Base-by-base conservation (phyloP, 23 tunicate genomes). In the Halocynthia aurantium region DNA sequence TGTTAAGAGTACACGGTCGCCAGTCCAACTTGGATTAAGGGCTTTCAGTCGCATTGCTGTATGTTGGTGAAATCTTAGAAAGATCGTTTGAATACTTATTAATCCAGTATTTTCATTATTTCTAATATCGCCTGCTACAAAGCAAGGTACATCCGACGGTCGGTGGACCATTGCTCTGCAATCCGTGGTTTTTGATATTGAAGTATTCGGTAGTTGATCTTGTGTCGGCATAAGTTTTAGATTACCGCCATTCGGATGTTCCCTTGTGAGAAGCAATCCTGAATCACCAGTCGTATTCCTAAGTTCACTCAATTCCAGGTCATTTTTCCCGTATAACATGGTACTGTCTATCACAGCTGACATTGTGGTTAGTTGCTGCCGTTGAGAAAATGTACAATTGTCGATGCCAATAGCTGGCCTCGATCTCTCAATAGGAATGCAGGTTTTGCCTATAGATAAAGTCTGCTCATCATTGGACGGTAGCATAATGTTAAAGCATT, bases 31-130 rank as follows among this genome's bases (percentile, higher is more conserved):
- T 5, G 87, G 87, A 74, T 93, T 93, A 13, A 81, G 58, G 19
- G 51, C 22, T 10, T 79, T 68, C 9, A 93, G 68, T 54, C 55
- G 80, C 31, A 62, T 93, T 13, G 76, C 88, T 8, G 86, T 62
- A 22, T 51, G 71, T 67, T 93, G 86, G 61, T 93, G 98, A 19
- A 86, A 80, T 7, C 84, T 78, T 80, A 85, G 74, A 71, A 84
- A 63, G 53, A 86, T 51, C 10, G 98, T 93, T 56, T 93, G 98
- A 63, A 81, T 85, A 7, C 93, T 55, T 6, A 63, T 52, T 75
- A 93, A 84, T 10, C 81, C 98, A 51, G 72, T 57, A 70, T 93
- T 93, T 83, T 93, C 98, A 77, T 86, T 86, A 6, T 57, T 84
- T 64, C 98, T 63, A 10, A 66, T 52, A 57, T 93, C 98, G 21